Percentiles rank a stretch among this genome's conserved stretches.
Conservation (phyloP, 2,113 vertebrate genomes). For the Agapornis roseicollis region DNA sequence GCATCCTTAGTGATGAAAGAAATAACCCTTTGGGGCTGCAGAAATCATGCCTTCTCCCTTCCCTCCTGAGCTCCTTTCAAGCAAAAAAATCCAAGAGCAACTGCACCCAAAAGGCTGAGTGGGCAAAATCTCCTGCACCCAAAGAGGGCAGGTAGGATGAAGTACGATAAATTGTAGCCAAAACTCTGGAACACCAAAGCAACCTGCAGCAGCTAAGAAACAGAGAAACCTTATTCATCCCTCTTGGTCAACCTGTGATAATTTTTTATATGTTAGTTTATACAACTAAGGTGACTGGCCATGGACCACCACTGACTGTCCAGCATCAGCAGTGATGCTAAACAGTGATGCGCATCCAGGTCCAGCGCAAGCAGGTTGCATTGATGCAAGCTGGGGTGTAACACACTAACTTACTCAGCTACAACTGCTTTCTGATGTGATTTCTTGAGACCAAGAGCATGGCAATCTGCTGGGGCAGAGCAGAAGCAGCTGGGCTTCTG, state of each 20-base stretch:
- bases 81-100: not conserved
- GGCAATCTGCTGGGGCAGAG: not conserved
- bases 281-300: not conserved
- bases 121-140: not conserved
- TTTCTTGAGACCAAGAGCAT: not conserved
- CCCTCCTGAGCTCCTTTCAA: not conserved
- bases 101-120: not conserved
- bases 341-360: rapidly evolving
- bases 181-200: not conserved
- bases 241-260: not conserved
- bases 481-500: rapidly evolving
- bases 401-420: not conserved
- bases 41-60: not conserved
- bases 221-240: not conserved
- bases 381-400: rapidly evolving
- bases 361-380: not conserved
- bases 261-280: not conserved
- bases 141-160: not conserved
- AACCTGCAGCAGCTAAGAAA: not conserved
- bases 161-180: not conserved
- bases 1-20: slow-evolving; percentile 9
- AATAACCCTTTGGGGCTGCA: slow-evolving; percentile 3
- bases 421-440: not conserved
- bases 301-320: not conserved
- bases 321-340: not conserved